phyloP scores from a whole-genome alignment of 2,888 invertebrate genomes.

The Tiliacea citrago region DNA sequence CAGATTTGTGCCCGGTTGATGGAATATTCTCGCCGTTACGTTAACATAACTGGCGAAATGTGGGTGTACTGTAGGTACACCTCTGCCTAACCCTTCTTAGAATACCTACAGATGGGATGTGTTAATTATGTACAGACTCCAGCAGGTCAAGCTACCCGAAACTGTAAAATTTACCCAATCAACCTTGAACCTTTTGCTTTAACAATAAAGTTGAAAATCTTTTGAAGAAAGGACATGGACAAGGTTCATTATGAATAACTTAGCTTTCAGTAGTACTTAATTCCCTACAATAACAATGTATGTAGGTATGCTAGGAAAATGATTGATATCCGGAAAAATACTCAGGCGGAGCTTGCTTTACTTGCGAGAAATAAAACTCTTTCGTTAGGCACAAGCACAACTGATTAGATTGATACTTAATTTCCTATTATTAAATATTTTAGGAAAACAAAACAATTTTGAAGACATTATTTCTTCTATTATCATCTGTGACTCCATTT shows the following conservation, averaged over 20 bases:
- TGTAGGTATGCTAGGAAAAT: not conserved
- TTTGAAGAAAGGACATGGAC: no score
- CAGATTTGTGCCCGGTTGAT: not conserved
- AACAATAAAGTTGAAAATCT: no score
- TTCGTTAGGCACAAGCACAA: not conserved
- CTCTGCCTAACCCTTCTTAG: no score
- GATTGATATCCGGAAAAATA: not conserved
- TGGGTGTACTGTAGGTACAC: not conserved
- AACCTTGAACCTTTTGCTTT: no score
- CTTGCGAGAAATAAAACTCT: not conserved
- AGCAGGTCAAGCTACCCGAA: no score
- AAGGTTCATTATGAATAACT: not conserved
- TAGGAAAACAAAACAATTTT: not conserved
- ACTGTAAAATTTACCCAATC: no score
- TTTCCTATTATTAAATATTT: not conserved
- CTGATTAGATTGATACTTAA: not conserved
- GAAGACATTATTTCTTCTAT: not conserved
- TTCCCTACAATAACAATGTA: not conserved
- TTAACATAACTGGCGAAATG: not conserved
- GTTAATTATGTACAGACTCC: no score
- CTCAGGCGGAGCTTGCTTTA: not conserved
- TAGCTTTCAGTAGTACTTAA: not conserved
- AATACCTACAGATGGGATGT: no score
- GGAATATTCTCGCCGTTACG: no score
- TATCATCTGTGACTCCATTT: not conserved